A percentile compares a stretch with the other conserved stretches of the same genome.
phyloP scores from a whole-genome alignment of 2,113 vertebrate genomes.

The Toxostoma redivivum region DNA sequence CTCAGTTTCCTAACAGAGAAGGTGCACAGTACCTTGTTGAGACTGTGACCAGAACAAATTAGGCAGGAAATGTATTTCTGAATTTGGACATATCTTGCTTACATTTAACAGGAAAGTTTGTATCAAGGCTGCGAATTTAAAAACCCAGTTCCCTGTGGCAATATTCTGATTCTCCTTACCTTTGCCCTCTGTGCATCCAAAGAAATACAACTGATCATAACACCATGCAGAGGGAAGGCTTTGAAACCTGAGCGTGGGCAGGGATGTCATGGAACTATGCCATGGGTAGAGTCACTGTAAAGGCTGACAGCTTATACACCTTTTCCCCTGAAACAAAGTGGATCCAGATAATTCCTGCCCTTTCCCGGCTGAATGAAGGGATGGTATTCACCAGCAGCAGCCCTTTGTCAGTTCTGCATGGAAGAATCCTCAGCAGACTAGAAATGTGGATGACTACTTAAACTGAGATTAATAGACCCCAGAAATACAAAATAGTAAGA shows the following conservation, averaged over 20 bases:
- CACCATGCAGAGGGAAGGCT: neutral
- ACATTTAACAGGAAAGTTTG: neutral
- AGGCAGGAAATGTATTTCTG: neutral
- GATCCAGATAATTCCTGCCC: neutral
- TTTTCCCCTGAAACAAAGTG: neutral
- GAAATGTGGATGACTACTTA: neutral
- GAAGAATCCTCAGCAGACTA: neutral
- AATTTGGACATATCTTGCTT: neutral
- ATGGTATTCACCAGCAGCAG: neutral
- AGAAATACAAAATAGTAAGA: neutral
- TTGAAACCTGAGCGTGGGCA: neutral
- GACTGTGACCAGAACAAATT: fast-evolving
- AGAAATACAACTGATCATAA: neutral
- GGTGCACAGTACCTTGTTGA: neutral
- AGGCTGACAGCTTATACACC: neutral
- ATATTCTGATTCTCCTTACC: neutral
- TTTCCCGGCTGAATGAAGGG: neutral
- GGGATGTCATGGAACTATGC: neutral
- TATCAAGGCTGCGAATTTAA: neutral
- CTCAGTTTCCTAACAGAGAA: neutral
- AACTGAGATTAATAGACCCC: neutral
- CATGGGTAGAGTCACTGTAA: neutral
- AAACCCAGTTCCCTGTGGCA: neutral
- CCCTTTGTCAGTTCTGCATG: neutral
- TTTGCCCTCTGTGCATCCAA: neutral